Conservation (phyloP, 2,113 vertebrate species). For the Oenanthe melanoleuca region DNA sequence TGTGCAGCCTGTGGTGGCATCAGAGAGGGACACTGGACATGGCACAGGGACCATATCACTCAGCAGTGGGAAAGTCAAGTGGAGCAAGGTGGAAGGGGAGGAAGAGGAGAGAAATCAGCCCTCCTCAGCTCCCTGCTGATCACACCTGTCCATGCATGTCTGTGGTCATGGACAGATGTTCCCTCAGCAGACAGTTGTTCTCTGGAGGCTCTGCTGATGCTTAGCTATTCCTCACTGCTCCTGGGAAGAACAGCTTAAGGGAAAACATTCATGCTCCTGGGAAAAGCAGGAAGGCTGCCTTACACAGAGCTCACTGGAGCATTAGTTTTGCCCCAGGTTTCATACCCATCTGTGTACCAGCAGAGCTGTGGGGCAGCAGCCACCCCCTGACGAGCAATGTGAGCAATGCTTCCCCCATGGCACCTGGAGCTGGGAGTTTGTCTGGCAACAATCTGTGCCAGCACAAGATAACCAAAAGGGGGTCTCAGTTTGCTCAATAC, state of each 20-base stretch:
- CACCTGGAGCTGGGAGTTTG: not conserved
- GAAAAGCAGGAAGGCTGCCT: not conserved
- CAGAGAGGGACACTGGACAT: accelerated
- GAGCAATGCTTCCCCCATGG: not conserved
- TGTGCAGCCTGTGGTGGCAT: not conserved
- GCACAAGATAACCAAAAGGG: not conserved
- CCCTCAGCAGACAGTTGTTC: not conserved
- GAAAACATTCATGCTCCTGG: not conserved
- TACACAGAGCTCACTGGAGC: not conserved
- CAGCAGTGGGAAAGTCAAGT: not conserved
- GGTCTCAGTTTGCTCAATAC: not conserved
- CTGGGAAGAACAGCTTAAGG: not conserved
- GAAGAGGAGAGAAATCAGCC: not conserved
- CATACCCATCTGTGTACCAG: accelerated
- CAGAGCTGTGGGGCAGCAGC: not conserved
- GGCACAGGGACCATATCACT: not conserved
- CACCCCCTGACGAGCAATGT: not conserved
- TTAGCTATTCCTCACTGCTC: not conserved
- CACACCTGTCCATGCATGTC: not conserved
- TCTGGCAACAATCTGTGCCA: not conserved
- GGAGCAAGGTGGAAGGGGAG: not conserved
- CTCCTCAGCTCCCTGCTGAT: not conserved
- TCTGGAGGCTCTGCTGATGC: not conserved
- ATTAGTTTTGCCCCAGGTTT: not conserved
- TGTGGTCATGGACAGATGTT: not conserved